Evolutionary conservation across 1,140 invertebrate species (phyloP).

Genomic region (Drosophila sechellia): DNA sequence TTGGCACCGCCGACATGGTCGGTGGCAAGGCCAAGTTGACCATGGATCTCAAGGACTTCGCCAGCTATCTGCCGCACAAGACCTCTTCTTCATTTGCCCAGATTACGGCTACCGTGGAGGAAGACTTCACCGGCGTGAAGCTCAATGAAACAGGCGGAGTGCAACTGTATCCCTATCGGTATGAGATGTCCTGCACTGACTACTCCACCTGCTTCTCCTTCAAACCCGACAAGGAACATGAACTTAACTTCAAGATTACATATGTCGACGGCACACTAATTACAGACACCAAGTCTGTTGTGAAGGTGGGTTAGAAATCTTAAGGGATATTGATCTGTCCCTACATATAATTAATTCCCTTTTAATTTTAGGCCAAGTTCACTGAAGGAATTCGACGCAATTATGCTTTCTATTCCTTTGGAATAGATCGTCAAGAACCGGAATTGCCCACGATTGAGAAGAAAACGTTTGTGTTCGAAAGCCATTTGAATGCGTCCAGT

Average conservation of each 20-base stretch:
- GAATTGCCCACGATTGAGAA: constrained; percentile 57
- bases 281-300: constrained; percentile 85
- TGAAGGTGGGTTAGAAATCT: constrained; percentile 84
- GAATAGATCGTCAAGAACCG: constrained; percentile 15
- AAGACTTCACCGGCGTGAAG: constrained; percentile 89
- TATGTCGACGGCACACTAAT: constrained; percentile 62
- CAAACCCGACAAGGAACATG: constrained; percentile 94
- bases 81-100: constrained; percentile 74
- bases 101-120: constrained; percentile 91
- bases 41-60: constrained; percentile 89
- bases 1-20: constrained; percentile 88
- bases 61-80: constrained; percentile 85
- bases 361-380: constrained; percentile 85
- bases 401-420: constrained; percentile 35
- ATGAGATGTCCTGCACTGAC: constrained; percentile 91
- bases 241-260: constrained; percentile 84
- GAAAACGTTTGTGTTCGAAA: constrained; percentile 49
- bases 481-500: constrained; percentile 67
- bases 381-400: constrained; percentile 84
- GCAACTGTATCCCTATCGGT: constrained; percentile 92
- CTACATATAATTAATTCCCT: background rate
- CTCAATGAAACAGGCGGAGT: constrained; percentile 92
- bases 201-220: constrained; percentile 92
- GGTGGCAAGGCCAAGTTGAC: constrained; percentile 89
- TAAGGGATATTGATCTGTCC: background rate